These are phyloP conservation scores for Drepana falcataria DNA, from an alignment of 2,888 invertebrate genomes.

Conservation along the genomic window DNA sequence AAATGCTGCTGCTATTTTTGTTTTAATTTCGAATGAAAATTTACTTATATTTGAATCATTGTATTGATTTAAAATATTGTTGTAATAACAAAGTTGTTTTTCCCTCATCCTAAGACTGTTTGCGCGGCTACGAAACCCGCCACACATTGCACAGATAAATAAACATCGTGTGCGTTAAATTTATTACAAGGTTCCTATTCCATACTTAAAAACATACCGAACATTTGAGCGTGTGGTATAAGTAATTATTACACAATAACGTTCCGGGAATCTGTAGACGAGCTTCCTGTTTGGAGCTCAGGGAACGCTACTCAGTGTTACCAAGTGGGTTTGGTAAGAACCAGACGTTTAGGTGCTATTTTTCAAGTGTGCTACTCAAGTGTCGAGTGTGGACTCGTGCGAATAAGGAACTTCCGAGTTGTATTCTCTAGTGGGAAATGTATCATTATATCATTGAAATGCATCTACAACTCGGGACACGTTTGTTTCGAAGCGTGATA, in stretches of 20 bases:
- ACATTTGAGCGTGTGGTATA: slow-evolving; percentile 48
- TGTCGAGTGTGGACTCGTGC: not conserved
- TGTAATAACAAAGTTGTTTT: no score
- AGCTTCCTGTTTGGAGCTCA: slow-evolving; percentile 40
- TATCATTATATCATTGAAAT: not conserved
- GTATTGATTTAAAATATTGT: no score
- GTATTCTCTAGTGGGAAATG: not conserved
- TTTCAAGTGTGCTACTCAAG: not conserved
- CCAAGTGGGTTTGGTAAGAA: slow-evolving; percentile 11
- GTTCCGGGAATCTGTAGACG: slow-evolving; percentile 51
- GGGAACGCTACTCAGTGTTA: slow-evolving; percentile 22
- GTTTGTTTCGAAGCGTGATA: no score
- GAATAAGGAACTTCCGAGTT: not conserved
- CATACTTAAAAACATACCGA: slow-evolving; percentile 38
- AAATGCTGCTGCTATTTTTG: no score
- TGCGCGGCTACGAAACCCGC: no score
- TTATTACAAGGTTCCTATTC: slow-evolving; percentile 22
- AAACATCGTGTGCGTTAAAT: not conserved
- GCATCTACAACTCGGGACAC: not conserved
- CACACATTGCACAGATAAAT: no score
- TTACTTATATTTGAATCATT: no score
- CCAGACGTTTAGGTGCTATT: slow-evolving; percentile 22
- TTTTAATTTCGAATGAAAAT: no score
- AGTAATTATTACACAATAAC: slow-evolving; percentile 72
- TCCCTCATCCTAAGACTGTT: no score